Conservation (phyloP, 2,888 invertebrate species). For the Dexiosoma caninum region DNA sequence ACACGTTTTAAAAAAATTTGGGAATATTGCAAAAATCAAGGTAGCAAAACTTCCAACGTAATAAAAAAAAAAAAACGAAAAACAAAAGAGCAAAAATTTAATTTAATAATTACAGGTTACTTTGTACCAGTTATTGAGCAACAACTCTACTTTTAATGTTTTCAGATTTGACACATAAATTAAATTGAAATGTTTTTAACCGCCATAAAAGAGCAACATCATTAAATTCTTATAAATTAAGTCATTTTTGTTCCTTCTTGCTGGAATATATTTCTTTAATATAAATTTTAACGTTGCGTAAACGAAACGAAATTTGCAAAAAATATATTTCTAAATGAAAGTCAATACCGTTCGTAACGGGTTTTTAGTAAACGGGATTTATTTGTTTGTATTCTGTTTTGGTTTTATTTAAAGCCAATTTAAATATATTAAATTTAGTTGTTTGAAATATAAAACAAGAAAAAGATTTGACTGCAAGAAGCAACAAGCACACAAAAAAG, state of each 20-base stretch:
- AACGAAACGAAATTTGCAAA: neutral
- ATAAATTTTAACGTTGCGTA: slow-evolving; percentile 17
- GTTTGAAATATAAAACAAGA: neutral
- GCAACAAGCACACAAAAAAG: no score
- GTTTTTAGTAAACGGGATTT: slow-evolving; percentile 20
- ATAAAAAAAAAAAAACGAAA: neutral
- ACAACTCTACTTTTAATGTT: slow-evolving; percentile 3
- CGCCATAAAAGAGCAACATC: neutral
- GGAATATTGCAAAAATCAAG: neutral
- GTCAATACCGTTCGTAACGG: slow-evolving; percentile 31
- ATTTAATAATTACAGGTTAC: neutral
- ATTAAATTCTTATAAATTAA: slow-evolving; percentile 16
- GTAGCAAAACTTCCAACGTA: neutral
- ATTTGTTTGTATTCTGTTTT: neutral
- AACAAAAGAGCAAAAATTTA: neutral
- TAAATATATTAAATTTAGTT: neutral
- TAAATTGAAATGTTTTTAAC: neutral
- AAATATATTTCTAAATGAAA: neutral
- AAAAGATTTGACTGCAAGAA: neutral
- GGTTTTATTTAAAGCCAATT: neutral
- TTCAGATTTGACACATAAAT: slow-evolving; percentile 11
- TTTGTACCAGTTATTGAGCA: neutral
- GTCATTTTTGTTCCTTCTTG: slow-evolving; percentile 1
- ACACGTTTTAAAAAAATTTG: neutral
- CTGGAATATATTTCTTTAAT: neutral